Conservation (phyloP, 2,113 vertebrate species). For the Nymphicus hollandicus region DNA sequence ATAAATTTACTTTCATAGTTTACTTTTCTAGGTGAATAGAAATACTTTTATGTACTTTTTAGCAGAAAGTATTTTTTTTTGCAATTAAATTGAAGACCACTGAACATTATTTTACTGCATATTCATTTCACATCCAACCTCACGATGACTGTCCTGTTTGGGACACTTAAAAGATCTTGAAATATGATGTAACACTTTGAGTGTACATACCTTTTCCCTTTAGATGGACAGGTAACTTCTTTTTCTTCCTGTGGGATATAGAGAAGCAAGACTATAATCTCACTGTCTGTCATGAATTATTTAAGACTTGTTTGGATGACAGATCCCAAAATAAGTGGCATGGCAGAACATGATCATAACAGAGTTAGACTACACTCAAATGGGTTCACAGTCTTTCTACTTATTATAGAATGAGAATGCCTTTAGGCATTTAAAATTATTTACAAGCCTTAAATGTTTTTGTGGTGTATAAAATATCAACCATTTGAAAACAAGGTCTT, state of each 20-base stretch:
- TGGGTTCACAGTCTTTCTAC: neutral
- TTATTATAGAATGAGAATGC: neutral
- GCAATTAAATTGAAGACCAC: neutral
- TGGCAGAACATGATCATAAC: neutral
- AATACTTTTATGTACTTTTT: neutral
- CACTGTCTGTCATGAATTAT: neutral
- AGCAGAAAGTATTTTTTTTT: neutral
- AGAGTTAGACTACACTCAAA: neutral
- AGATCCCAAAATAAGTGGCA: neutral
- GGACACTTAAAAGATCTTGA: neutral
- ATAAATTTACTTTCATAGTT: neutral
- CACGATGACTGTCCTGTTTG: neutral
- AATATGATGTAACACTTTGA: neutral
- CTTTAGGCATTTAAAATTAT: constrained; percentile 6
- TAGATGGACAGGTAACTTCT: neutral
- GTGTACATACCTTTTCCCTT: neutral
- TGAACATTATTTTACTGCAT: neutral
- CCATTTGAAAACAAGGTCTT: constrained; percentile 25
- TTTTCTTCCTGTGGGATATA: neutral
- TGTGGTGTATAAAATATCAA: constrained; percentile 7
- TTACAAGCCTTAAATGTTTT: neutral
- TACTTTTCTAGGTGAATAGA: neutral
- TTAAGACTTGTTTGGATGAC: neutral
- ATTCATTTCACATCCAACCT: neutral
- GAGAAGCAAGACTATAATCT: neutral